Conservation (phyloP, 2,113 vertebrate genomes). For the Archocentrus centrarchus region DNA sequence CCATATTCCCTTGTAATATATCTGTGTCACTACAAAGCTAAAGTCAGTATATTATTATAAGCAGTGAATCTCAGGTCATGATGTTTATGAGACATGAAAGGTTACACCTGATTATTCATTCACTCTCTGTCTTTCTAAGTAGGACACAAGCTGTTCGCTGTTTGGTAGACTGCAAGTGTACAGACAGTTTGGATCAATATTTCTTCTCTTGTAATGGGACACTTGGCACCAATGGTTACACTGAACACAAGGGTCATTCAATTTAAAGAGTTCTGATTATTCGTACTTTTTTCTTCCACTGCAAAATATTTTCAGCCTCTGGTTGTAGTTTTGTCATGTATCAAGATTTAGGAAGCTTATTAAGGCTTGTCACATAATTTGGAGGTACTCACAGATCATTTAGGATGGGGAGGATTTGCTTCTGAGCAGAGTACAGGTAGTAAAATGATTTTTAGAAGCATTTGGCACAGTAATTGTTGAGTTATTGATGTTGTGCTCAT, state of each 20-base stretch:
- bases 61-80: neutral
- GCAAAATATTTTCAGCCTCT: neutral
- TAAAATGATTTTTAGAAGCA: neutral
- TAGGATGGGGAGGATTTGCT: neutral
- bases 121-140: constrained; percentile 18
- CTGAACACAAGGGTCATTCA: neutral
- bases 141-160: constrained; percentile 30
- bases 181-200: constrained; percentile 50
- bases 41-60: neutral
- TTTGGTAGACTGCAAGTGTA: constrained; percentile 5
- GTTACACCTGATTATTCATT: constrained; percentile 27
- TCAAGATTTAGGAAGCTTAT: constrained; percentile 9
- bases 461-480: constrained; percentile 16
- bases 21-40: neutral
- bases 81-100: constrained; percentile 7
- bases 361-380: constrained; percentile 1
- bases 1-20: neutral
- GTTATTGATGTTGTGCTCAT: neutral
- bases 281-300: neutral
- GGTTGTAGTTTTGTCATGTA: neutral
- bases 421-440: neutral
- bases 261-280: neutral
- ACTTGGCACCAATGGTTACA: constrained; percentile 29
- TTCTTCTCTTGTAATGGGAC: constrained; percentile 26
- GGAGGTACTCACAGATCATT: constrained; percentile 6